Conservation (phyloP, 1,140 invertebrate species). For the Zeugodacus cucurbitae region DNA sequence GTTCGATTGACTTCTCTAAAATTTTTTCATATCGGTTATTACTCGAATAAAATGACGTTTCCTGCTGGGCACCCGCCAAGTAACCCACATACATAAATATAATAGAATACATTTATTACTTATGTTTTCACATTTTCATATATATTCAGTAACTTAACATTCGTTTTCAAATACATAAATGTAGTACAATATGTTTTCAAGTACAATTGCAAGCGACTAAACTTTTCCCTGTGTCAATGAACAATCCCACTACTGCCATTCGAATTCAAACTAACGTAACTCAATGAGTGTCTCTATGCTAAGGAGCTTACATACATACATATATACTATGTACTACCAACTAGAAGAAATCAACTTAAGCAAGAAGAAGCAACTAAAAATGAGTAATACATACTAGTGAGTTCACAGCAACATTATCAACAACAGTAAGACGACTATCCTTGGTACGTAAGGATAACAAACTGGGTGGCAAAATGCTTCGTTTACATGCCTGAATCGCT, state of each 20-base stretch:
- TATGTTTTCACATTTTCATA: background rate
- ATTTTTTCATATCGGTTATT: no score
- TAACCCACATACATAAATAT: background rate
- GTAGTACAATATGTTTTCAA: background rate
- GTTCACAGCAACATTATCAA: background rate
- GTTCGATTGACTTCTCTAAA: no score
- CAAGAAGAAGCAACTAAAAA: background rate
- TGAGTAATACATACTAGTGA: background rate
- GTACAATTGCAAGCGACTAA: background rate
- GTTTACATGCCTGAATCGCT: background rate
- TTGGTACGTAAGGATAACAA: background rate
- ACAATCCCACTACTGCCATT: background rate
- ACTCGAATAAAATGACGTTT: no score
- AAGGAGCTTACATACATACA: background rate
- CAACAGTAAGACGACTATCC: background rate
- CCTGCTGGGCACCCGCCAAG: background rate
- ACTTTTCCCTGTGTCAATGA: constrained; percentile 25
- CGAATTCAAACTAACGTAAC: background rate
- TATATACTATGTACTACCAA: background rate
- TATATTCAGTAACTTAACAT: background rate
- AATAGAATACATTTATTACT: background rate
- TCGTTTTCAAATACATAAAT: background rate
- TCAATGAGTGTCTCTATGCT: background rate
- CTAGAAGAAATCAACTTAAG: background rate
- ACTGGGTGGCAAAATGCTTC: background rate